These are phyloP conservation scores for Drosophila serrata DNA, from an alignment of 1,140 invertebrate species.

Conservation along the genomic window DNA sequence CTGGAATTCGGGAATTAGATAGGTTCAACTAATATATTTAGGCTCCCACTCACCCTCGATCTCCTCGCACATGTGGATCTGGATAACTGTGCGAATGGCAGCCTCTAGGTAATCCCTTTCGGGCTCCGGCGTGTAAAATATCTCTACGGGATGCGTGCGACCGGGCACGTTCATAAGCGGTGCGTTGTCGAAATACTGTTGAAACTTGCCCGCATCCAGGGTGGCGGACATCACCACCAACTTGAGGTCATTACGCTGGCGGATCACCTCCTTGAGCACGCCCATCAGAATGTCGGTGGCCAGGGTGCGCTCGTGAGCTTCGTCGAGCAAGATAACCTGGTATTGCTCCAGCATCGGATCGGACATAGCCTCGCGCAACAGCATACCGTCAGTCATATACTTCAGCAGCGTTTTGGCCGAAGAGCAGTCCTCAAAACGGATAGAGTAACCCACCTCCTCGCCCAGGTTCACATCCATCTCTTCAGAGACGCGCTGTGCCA, in stretches of 20 bases:
- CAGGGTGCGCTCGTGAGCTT: slow-evolving; percentile 99
- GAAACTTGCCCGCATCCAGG: slow-evolving; percentile 99
- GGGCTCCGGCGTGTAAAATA: slow-evolving; percentile 99
- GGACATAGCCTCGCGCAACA: slow-evolving; percentile 99
- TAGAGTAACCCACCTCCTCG: slow-evolving; percentile 99
- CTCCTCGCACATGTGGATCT: slow-evolving; percentile 99
- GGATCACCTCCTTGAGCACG: slow-evolving; percentile 98
- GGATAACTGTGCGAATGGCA: slow-evolving; percentile 98
- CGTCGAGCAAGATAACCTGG: slow-evolving; percentile 98
- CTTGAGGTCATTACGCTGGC: slow-evolving; percentile 97
- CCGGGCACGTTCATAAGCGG: slow-evolving; percentile 99
- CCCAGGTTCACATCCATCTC: slow-evolving; percentile 99
- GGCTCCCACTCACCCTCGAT: slow-evolving; percentile 87
- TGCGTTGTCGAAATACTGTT: slow-evolving; percentile 99
- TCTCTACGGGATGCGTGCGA: slow-evolving; percentile 96
- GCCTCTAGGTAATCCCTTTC: slow-evolving; percentile 99
- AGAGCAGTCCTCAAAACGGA: slow-evolving; percentile 99
- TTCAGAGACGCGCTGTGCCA: slow-evolving; percentile 98
- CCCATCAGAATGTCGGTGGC: slow-evolving; percentile 99
- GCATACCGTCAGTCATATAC: slow-evolving; percentile 99
- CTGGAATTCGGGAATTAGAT: slow-evolving; percentile 14
- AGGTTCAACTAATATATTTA: background rate
- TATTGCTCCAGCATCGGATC: slow-evolving; percentile 99
- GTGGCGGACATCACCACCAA: slow-evolving; percentile 99
- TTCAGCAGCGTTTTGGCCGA: slow-evolving; percentile 96